Conservation (phyloP, 2,888 invertebrate genomes). For the Cryptus armator region DNA sequence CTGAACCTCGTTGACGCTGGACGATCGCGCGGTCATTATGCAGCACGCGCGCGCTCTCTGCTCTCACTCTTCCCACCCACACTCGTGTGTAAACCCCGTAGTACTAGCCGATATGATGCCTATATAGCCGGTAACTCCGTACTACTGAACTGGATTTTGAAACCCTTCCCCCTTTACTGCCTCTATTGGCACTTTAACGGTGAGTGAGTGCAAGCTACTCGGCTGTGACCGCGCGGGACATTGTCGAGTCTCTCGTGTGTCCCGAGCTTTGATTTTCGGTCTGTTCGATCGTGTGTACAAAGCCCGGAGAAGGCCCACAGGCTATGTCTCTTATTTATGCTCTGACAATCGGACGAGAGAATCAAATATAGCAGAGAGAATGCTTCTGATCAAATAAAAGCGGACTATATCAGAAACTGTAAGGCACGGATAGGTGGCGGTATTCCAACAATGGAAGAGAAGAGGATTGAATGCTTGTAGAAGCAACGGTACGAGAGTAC, state of each 20-base stretch:
- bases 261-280: conserved; percentile 38
- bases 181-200: conserved; percentile 26
- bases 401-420: neutral
- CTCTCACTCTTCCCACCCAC: neutral
- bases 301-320: neutral
- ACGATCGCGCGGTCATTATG: conserved; percentile 12
- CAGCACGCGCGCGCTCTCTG: neutral
- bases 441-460: neutral
- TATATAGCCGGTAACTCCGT: conserved; percentile 6
- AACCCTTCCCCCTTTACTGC: neutral
- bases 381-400: neutral
- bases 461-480: neutral
- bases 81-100: conserved; percentile 6
- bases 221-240: conserved; percentile 35
- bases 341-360: neutral
- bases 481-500: neutral
- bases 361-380: neutral
- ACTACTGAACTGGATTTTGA: neutral
- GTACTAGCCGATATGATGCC: conserved; percentile 2
- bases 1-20: conserved; percentile 3
- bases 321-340: conserved; percentile 1
- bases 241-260: conserved; percentile 37
- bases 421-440: too few species aligned
- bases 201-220: conserved; percentile 35
- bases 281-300: conserved; percentile 23